Percentiles rank a stretch among this genome's conserved stretches.
Conservation (phyloP, 2,113 vertebrate species). For the Paracanthobrama guichenoti region DNA sequence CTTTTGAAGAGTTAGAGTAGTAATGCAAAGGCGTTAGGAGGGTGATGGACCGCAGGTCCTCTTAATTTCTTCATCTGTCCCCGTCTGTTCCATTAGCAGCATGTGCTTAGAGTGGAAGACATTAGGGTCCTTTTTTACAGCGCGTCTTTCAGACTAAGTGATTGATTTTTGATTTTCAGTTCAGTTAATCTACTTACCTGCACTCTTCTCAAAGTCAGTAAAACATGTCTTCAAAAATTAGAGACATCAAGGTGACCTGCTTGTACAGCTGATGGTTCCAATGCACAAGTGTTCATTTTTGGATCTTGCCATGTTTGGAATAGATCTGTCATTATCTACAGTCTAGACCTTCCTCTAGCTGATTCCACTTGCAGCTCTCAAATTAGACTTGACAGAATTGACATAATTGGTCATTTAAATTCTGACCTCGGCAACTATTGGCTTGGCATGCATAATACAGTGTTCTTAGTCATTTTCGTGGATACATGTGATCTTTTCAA, state of each 20-base stretch:
- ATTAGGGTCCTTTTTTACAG: constrained; percentile 33
- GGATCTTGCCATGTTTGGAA: background rate
- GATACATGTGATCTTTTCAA: too few species aligned
- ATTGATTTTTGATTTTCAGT: constrained; percentile 76
- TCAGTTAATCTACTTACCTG: constrained; percentile 75
- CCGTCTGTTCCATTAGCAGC: constrained; percentile 3
- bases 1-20: background rate
- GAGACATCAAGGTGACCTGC: constrained; percentile 66
- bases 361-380: too few species aligned
- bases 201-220: constrained; percentile 52
- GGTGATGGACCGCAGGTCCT: background rate
- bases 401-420: too few species aligned
- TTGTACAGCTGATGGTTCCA: background rate
- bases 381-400: too few species aligned
- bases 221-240: constrained; percentile 49
- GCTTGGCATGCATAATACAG: too few species aligned
- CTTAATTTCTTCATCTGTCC: background rate
- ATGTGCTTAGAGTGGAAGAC: constrained; percentile 1
- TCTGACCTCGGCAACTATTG: too few species aligned
- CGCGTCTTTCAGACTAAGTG: constrained; percentile 66
- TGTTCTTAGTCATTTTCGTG: too few species aligned
- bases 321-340: too few species aligned
- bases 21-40: background rate
- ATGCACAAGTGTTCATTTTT: background rate
- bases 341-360: too few species aligned